phyloP scores from a whole-genome alignment of 2,113 vertebrate species.

The Carassius gibelio region DNA sequence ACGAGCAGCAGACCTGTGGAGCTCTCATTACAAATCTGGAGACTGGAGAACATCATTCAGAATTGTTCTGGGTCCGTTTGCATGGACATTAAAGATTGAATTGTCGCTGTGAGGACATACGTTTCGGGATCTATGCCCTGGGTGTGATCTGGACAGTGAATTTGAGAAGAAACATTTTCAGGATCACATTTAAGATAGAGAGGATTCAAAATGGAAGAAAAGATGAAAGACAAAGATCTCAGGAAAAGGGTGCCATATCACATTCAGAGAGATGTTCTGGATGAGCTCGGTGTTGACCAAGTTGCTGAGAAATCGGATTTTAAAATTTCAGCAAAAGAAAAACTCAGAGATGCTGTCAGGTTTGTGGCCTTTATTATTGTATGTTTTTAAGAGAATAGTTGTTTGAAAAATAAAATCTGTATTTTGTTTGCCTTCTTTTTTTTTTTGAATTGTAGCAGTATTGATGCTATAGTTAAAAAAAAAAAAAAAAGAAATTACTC shows the following conservation, averaged over 20 bases:
- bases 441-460: not conserved
- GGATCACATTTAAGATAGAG: not conserved
- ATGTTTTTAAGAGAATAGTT: not conserved
- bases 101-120: not conserved
- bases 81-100: not conserved
- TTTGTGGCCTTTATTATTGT: constrained; percentile 50
- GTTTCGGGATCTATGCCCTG: not conserved
- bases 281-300: constrained; percentile 68
- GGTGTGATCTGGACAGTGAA: not conserved
- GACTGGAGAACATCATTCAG: not conserved
- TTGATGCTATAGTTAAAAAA: too few relatives aligned
- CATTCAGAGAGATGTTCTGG: constrained; percentile 69
- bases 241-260: constrained; percentile 60
- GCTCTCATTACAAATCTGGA: not conserved
- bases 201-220: constrained; percentile 11
- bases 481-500: too few relatives aligned
- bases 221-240: constrained; percentile 52
- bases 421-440: too few relatives aligned
- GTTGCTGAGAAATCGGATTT: constrained; percentile 62
- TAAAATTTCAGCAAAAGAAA: constrained; percentile 59
- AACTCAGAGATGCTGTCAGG: constrained; percentile 70
- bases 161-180: not conserved
- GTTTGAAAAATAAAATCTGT: too few relatives aligned
- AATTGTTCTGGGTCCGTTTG: not conserved
- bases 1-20: not conserved